Evolutionary conservation across 1,140 invertebrate species (phyloP).

Genomic region (Cataglyphis hispanica): DNA sequence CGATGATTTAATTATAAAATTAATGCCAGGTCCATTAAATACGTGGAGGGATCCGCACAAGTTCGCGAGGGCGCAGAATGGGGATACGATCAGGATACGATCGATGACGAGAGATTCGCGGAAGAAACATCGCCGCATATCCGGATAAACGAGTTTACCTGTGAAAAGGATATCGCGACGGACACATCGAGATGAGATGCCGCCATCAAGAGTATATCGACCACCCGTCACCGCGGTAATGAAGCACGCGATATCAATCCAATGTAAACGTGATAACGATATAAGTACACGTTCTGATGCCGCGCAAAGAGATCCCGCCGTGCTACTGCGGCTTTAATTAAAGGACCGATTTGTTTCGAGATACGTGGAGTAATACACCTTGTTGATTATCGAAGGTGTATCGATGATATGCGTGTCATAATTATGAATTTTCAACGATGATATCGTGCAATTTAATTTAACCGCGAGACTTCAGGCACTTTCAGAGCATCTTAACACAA

Average conservation of each 20-base stretch:
- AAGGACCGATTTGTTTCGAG: conserved; percentile 71
- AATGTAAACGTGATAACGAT: conserved; percentile 74
- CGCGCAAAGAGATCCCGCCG: conserved; percentile 41
- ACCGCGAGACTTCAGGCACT: background rate
- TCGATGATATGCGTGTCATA: background rate
- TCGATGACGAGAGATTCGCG: conserved; percentile 48
- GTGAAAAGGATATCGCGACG: background rate
- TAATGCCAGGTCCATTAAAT: conserved; percentile 82
- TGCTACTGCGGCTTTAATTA: conserved; percentile 71
- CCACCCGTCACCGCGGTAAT: background rate
- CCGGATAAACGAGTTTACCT: conserved; percentile 35
- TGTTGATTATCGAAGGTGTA: conserved; percentile 43
- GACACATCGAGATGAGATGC: conserved; percentile 15
- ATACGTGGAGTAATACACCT: conserved; percentile 37
- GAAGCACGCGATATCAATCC: conserved; percentile 57
- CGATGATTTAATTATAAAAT: conserved; percentile 86
- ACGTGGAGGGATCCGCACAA: background rate
- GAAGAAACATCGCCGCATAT: background rate
- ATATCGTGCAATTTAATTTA: conserved; percentile 49
- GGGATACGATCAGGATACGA: conserved; percentile 18
- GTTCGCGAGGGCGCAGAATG: background rate
- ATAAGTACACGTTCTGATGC: conserved; percentile 62
- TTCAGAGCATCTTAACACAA: background rate
- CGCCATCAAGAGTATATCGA: background rate
- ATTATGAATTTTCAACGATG: background rate